Evolutionary conservation across 2,113 vertebrate genomes (phyloP), one percentile per base, ranked within the genome.

Genomic region (Tretioscincus oriximinensis): DNA sequence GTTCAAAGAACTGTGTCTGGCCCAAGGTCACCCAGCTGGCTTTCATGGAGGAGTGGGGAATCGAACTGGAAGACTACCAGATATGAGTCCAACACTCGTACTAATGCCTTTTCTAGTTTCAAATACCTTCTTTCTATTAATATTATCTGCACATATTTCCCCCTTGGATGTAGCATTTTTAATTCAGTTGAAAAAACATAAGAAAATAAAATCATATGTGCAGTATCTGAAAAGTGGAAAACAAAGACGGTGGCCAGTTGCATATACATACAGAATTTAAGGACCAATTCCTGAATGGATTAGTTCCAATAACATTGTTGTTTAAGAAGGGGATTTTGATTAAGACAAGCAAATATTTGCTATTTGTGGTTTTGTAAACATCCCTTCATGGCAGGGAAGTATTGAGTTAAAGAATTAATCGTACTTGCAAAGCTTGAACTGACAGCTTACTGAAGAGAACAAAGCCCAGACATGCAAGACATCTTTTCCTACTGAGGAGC

Each of bases 391-490:
- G 79, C 81, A 80, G 78, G 74, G 67, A 72, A 78, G 72, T 82
- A 76, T 84, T 84, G 86, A 87, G 64, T 79, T 80, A 84, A 82
- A 84, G 86, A 76, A 82, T 81, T 84, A 87, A 78, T 76, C 74
- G 45, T 24, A 71, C 82, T 77, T 61, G 76, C 78, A 84, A 87
- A 84, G 81, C 54, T 78, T 87, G 51, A 81, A 84, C 47, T 73
- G 73, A 51, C 54, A 83, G 69, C 76, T 74, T 77, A 73, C 29
- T 81, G 64, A 81, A 78, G 78, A 66, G 76, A 73, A n/a, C 20
- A n/a, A 58, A 73, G 72, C 49, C 51, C 28, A 73, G 28, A 22
- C 35, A 68, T 41, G 31, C 31, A 66, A 16, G n/a, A 66, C 28
- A 16, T 66, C 65, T 66, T 29, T 28, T 29, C 16, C 65, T 9